These are phyloP conservation scores for Hipparchia semele DNA, from an alignment of 2,888 invertebrate species.

Conservation along the genomic window DNA sequence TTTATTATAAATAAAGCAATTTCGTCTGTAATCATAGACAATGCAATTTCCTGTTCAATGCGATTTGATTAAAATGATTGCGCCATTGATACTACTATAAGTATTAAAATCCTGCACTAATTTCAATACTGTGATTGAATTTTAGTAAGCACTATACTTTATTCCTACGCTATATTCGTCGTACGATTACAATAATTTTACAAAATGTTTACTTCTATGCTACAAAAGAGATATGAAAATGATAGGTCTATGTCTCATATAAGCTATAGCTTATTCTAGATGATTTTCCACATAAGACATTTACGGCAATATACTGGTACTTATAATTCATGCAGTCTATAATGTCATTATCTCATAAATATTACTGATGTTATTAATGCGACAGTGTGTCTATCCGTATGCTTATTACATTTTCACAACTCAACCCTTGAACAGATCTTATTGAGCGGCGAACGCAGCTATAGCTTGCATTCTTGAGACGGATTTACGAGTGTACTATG, in stretches of 20 bases:
- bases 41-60: not conserved
- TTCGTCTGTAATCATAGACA: not conserved
- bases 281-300: constrained; percentile 10
- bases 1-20: not conserved
- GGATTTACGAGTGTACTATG: no score
- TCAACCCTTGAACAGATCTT: no score
- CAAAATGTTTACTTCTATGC: not conserved
- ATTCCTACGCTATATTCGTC: not conserved
- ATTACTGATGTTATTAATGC: no score
- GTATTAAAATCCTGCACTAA: not conserved
- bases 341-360: not conserved
- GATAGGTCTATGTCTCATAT: constrained; percentile 9
- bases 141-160: not conserved
- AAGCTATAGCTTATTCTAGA: constrained; percentile 4
- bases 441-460: not conserved
- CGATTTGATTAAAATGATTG: not conserved
- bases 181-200: constrained; percentile 2
- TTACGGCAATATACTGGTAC: constrained; percentile 5
- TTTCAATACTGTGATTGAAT: not conserved
- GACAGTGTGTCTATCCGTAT: no score
- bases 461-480: not conserved
- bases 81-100: not conserved
- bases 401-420: no score
- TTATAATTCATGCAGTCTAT: not conserved
- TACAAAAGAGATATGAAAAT: constrained; percentile 16